phyloP scores from a whole-genome alignment of 1,140 invertebrate genomes.

The Sarcophaga peregrina region DNA sequence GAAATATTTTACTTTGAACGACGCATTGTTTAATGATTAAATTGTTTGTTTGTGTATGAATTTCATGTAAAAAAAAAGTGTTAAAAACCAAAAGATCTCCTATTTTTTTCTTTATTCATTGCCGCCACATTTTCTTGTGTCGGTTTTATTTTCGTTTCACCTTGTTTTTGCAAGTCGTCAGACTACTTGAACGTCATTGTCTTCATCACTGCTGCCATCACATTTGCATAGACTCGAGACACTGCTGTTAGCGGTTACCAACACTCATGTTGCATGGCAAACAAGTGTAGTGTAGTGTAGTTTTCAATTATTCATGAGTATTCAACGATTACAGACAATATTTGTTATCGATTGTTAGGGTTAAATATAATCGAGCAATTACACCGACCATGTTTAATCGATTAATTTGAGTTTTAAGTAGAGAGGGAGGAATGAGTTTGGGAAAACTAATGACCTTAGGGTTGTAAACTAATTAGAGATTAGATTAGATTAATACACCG shows the following conservation, averaged over 20 bases:
- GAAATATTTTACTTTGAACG: no score
- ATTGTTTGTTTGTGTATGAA: no score
- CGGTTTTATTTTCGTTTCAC: neutral
- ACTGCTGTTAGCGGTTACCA: neutral
- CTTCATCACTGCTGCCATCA: no score
- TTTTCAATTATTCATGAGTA: neutral
- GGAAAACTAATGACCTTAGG: neutral
- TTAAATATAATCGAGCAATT: constrained; percentile 1
- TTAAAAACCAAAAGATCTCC: no score
- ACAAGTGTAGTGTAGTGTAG: constrained; percentile 4
- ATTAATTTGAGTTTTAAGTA: neutral
- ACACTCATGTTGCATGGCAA: neutral
- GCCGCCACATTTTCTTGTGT: constrained; percentile 12
- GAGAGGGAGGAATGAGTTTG: neutral
- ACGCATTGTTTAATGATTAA: no score
- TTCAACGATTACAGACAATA: neutral
- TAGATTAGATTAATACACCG: no score
- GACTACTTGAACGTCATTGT: neutral
- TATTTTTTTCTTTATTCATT: neutral
- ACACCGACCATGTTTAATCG: neutral
- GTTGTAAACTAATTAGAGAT: no score
- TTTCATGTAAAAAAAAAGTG: no score
- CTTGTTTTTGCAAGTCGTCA: neutral
- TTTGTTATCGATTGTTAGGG: neutral
- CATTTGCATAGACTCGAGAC: neutral